A percentile compares a stretch with the other conserved stretches of the same genome.
phyloP scores from a whole-genome alignment of 64 coral and sea anemone species.

The Platygyra sinensis region DNA sequence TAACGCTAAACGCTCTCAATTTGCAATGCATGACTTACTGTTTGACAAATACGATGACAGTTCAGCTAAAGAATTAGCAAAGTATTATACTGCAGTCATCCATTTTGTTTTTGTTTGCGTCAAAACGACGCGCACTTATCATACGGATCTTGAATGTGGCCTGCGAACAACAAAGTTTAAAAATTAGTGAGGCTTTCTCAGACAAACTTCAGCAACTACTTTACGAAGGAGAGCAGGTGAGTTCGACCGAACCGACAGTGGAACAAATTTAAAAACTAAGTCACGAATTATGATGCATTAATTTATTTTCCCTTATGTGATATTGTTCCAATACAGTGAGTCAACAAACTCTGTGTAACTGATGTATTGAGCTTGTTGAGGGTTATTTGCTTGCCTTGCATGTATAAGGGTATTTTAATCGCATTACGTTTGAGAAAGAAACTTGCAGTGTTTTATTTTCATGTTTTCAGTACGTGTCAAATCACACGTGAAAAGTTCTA shows the following conservation, averaged over 20 bases:
- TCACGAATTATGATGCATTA: constrained; percentile 4
- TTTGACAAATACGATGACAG: background rate
- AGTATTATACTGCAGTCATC: background rate
- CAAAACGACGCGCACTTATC: background rate
- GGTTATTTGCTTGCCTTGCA: background rate
- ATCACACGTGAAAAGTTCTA: background rate
- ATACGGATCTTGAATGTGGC: too few species aligned
- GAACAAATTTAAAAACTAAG: constrained; percentile 27
- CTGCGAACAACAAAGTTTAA: too few species aligned
- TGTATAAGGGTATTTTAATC: background rate
- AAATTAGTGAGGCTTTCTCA: background rate
- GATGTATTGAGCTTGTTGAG: background rate
- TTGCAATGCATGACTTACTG: constrained; percentile 46
- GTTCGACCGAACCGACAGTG: background rate
- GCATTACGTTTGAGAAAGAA: background rate
- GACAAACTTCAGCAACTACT: background rate
- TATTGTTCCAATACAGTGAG: background rate
- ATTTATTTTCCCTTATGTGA: background rate
- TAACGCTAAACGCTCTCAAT: background rate
- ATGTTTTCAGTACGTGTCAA: background rate
- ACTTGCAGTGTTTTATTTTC: background rate
- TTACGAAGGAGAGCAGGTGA: background rate
- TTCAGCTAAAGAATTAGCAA: background rate
- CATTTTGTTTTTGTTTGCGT: background rate
- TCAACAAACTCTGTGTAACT: background rate